Evolutionary conservation across 2,797 vertebrate species (phyloP).

Genomic region (Pampus argenteus): DNA sequence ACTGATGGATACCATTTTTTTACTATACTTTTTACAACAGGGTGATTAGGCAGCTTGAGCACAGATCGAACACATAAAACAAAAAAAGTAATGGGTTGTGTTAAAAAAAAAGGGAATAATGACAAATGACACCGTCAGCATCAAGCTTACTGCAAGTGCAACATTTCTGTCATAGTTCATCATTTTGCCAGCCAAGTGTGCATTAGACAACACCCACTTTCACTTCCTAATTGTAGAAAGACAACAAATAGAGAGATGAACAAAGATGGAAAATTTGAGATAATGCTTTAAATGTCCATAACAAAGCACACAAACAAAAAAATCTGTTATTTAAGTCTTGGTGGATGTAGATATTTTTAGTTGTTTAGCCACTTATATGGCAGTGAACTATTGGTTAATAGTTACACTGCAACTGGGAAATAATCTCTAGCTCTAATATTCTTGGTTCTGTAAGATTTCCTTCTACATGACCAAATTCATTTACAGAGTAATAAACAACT

Average conservation of each 20-base stretch:
- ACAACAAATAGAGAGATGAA: neutral
- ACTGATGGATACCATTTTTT: slow-evolving; percentile 3
- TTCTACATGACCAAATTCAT: neutral
- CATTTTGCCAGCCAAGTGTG: neutral
- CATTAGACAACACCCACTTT: neutral
- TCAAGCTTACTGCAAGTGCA: neutral
- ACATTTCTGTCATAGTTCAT: neutral
- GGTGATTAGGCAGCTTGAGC: neutral
- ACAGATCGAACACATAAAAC: neutral
- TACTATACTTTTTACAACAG: neutral
- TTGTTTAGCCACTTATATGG: slow-evolving; percentile 1
- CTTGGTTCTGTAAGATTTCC: neutral
- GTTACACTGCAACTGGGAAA: slow-evolving; percentile 10
- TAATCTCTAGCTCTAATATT: neutral
- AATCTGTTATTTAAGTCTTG: neutral
- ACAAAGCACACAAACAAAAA: neutral
- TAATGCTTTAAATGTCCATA: neutral
- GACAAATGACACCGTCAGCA: too few species aligned
- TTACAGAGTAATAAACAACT: neutral
- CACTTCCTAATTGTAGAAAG: neutral
- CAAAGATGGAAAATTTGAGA: neutral
- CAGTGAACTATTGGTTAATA: too few species aligned
- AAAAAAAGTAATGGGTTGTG: neutral
- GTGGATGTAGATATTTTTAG: neutral
- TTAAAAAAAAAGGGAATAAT: neutral